phyloP scores from a whole-genome alignment of 2,888 invertebrate genomes.

The Dione vanillae region DNA sequence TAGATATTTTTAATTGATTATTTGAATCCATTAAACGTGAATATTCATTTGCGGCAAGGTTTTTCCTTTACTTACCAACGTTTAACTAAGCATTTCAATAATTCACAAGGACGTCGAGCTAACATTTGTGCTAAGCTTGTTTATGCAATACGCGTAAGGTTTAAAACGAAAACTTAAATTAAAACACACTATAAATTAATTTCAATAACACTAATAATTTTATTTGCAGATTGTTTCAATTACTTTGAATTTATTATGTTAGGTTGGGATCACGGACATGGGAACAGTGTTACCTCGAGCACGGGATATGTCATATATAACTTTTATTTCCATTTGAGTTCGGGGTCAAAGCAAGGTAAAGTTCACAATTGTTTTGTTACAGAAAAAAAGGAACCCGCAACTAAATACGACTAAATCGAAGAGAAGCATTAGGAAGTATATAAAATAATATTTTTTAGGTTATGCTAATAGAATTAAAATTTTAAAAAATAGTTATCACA shows the following conservation, averaged over 20 bases:
- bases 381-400: too few species aligned
- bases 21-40: background rate
- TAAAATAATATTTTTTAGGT: background rate
- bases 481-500: background rate
- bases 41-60: background rate
- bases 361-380: too few species aligned
- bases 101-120: background rate
- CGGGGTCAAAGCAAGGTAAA: too few species aligned
- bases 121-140: background rate
- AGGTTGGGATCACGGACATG: too few species aligned
- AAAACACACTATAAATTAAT: background rate
- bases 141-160: background rate
- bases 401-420: background rate
- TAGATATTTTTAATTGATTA: background rate
- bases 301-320: too few species aligned
- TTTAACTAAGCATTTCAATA: slow-evolving; percentile 1
- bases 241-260: background rate
- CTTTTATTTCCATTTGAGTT: too few species aligned
- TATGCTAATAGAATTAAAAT: background rate
- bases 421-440: background rate
- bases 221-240: background rate
- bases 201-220: too few species aligned
- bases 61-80: slow-evolving; percentile 5
- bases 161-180: background rate
- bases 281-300: too few species aligned